Evolutionary conservation across 2,113 vertebrate genomes (phyloP).

Genomic region (Muscicapa adusta): DNA sequence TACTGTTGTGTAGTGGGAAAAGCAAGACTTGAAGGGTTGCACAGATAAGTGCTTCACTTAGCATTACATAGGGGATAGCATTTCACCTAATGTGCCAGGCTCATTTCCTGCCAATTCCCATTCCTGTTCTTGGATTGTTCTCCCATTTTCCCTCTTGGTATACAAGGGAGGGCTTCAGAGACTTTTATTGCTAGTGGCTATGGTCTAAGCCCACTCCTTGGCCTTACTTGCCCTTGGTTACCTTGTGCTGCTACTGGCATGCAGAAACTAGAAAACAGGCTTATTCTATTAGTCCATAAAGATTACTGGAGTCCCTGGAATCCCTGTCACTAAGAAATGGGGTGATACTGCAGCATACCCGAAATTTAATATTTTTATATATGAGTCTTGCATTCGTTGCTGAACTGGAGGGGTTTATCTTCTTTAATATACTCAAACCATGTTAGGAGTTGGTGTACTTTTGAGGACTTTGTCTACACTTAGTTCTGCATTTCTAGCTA

Average conservation of each 20-base stretch:
- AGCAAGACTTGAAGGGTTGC: neutral
- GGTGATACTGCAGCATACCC: accelerated
- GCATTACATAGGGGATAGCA: neutral
- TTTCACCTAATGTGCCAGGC: neutral
- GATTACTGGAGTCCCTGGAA: neutral
- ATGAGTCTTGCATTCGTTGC: neutral
- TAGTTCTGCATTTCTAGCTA: neutral
- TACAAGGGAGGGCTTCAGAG: neutral
- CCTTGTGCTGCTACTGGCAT: neutral
- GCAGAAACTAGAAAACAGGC: neutral
- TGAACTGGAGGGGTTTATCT: neutral
- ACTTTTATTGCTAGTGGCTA: neutral
- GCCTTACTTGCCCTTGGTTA: neutral
- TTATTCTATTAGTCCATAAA: neutral
- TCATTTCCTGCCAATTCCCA: neutral
- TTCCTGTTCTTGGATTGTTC: neutral
- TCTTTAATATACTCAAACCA: neutral
- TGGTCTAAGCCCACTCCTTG: neutral
- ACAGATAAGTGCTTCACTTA: neutral
- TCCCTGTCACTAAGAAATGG: neutral
- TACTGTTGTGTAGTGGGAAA: neutral
- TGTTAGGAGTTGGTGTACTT: neutral
- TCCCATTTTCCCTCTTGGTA: neutral
- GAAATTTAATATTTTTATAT: neutral
- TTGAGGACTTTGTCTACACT: neutral